Base-by-base conservation (phyloP, 2,113 vertebrate species). In the Xiphophorus maculatus region DNA sequence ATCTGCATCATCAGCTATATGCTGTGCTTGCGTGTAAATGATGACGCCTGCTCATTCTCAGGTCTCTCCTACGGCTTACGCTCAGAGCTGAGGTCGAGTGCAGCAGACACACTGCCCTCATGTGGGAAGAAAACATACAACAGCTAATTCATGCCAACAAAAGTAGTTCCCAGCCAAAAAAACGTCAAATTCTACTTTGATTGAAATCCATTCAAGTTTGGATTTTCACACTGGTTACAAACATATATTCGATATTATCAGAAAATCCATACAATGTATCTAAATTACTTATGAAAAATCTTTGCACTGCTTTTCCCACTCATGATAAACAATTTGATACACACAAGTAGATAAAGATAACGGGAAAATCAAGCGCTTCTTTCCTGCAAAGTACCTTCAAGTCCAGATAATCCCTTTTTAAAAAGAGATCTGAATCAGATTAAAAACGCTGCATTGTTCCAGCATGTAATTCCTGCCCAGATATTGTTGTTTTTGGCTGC, bases 41-140 rank as follows among this genome's bases (percentile, higher is more conserved):
- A 68, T 48, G 65, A 69, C n/a, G 60, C 61, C 67, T 74, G 67
- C 54, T 75, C 71, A 35, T 73, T 80, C n/a, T 81, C 68, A 74
- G 2, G 35, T 69, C 62, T 74, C 61, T 72, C 54, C 70, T 82
- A 1, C 30, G 28, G 73, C 77, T 82, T 69, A 62, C 74, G 62
- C n/a, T 77, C 30, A 42, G 64, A 71, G 79, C 30, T 69, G 22
- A 58, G 5, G 44, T 17, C 29, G 32, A 65, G 62, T 33, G 19
- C 71, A 84, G 71, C 71, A 72, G 60, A 81, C 76, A 73, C n/a
- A 87, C 86, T 90, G 91, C 81, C 87, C 88, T 77, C 91, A 79
- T 77, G 75, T 91, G 93, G 85, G 30, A 69, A 54, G 29, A 66
- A 42, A 19, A 67, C 22, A 40, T 64, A 84, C 29, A 73, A 75